Evolutionary conservation across 2,797 vertebrate species (phyloP), one percentile per base, ranked within the genome.

Genomic region (Ctenochaetus hawaiiensis): DNA sequence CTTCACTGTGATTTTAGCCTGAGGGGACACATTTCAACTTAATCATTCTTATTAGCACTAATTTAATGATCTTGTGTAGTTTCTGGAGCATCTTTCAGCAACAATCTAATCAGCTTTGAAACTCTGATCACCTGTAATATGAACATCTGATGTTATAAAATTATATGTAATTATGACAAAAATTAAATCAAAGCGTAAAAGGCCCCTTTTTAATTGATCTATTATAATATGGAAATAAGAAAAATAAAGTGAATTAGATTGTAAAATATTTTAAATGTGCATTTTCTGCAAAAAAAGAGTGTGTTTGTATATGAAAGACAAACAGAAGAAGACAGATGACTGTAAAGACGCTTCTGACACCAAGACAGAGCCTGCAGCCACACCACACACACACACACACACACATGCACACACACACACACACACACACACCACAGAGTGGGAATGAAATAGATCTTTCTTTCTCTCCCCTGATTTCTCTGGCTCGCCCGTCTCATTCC

Each of bases 361-460:
- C 20, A 30, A 30, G 26, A 49, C 53, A 26, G 1, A 23, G 54
- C 78, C 67, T 77, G 68, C 44, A 72, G 68, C 61, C 26, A 20
- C 37, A 41, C 26, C n/a, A 56, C 45, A 58, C 64, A 20, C 26
- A 22, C 57, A 44, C 63, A n/a, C 22, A 20, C 8, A 39, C n/a
- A 17, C 20, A n/a, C 7, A 34, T 30, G n/a, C 37, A 39, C 14
- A 18, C 65, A 37, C 39, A 16, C 52, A 54, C 51, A 62, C 63
- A n/a, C 26, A 22, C 49, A 37, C 64, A 16, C 26, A 18, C 9
- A 34, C 39, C 30, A 10, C 13, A 66, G 44, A 43, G 61, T 18
- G 18, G 49, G 41, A 74, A 45, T 69, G 69, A 74, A 78, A 72
- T 14, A 43, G 65, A 84, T 83, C 68, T 76, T 58, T 80, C 65